A percentile compares a stretch with the other conserved stretches of the same genome.
These are phyloP conservation scores for Myotis lucifugus DNA, from an alignment of 2,113 vertebrate genomes.

Conservation along the genomic window DNA sequence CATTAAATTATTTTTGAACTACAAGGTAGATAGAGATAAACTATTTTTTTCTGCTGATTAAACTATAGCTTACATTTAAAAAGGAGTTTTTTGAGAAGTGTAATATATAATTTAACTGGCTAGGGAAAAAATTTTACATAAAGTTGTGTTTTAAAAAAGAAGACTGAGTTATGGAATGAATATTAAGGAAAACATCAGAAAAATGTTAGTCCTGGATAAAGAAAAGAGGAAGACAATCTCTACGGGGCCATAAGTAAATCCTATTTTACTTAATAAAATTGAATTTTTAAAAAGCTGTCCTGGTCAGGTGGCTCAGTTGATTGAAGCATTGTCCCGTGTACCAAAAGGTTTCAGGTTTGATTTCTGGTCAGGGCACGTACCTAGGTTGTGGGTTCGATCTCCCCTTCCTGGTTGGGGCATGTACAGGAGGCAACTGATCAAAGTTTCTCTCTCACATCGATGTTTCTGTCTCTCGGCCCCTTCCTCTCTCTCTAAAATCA, in stretches of 20 bases:
- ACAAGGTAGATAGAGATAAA: not conserved
- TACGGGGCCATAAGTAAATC: not conserved
- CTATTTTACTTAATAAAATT: slow-evolving; percentile 14
- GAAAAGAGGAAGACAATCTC: not conserved
- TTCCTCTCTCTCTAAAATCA: too few species aligned
- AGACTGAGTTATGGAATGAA: not conserved
- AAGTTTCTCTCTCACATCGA: too few species aligned
- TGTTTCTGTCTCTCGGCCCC: too few species aligned
- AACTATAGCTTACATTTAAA: not conserved
- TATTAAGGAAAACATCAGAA: not conserved
- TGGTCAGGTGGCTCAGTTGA: too few species aligned
- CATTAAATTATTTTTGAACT: not conserved
- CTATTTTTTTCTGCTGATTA: not conserved
- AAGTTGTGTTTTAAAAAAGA: not conserved
- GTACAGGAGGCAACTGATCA: too few species aligned
- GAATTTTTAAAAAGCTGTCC: not conserved
- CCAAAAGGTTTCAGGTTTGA: too few species aligned
- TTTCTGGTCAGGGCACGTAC: too few species aligned
- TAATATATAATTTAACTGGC: not conserved
- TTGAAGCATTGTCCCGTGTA: too few species aligned
- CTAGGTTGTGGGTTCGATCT: too few species aligned
- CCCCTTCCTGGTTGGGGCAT: too few species aligned
- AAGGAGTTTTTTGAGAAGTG: not conserved
- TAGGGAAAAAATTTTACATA: not conserved
- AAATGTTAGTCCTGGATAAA: not conserved